These are phyloP conservation scores for Pelosia muscerda DNA, from an alignment of 2,888 invertebrate species.

Conservation along the genomic window DNA sequence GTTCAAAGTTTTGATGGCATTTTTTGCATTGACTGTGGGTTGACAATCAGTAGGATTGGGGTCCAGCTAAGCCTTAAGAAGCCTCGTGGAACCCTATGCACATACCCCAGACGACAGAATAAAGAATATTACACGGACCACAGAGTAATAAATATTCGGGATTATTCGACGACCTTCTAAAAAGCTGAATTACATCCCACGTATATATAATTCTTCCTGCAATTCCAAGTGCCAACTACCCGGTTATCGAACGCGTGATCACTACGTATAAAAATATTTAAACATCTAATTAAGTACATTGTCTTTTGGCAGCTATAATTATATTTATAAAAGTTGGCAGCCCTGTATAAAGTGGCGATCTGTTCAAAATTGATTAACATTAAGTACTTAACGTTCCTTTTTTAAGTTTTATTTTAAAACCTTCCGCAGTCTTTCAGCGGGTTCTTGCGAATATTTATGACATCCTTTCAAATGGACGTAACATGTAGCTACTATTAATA, in stretches of 20 bases:
- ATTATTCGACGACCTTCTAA: not conserved
- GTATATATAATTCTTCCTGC: conserved; percentile 27
- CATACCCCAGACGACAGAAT: not conserved
- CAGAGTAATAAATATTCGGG: too few relatives aligned
- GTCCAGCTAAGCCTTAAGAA: too few relatives aligned
- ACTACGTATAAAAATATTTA: conserved; percentile 20
- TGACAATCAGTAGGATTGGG: too few relatives aligned
- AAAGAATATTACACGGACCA: too few relatives aligned
- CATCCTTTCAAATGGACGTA: conserved; percentile 8
- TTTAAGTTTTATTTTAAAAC: conserved; percentile 30
- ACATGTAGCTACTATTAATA: not conserved
- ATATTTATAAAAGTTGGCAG: conserved; percentile 48
- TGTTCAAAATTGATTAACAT: conserved; percentile 46
- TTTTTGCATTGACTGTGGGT: too few relatives aligned
- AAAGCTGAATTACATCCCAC: conserved; percentile 2
- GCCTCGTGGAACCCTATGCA: not conserved
- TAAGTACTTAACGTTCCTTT: conserved; percentile 34
- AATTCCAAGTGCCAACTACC: conserved; percentile 36
- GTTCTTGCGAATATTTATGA: conserved; percentile 15
- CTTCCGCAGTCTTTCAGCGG: conserved; percentile 27
- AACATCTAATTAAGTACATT: conserved; percentile 30
- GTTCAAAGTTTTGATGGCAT: too few relatives aligned
- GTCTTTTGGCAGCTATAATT: conserved; percentile 33
- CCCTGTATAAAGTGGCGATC: conserved; percentile 37
- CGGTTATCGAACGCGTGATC: conserved; percentile 36